A percentile compares a stretch with the other conserved stretches of the same genome.
Evolutionary conservation across 2,797 vertebrate genomes (phyloP).

Genomic region (Antennarius maculatus): DNA sequence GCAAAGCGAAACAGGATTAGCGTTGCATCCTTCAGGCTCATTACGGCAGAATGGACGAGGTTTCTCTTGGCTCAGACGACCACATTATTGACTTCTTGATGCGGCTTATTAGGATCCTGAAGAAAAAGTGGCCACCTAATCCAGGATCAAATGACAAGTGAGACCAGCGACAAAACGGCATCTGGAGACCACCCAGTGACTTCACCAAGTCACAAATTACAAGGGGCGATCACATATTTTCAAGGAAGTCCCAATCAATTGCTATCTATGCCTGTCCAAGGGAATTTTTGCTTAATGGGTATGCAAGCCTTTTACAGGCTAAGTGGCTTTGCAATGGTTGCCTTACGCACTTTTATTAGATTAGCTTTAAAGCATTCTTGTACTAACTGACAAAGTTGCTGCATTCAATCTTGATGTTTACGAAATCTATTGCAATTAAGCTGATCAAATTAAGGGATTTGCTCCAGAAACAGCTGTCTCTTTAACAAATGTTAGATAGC

Average conservation of each 20-base stretch:
- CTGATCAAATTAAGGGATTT: slow-evolving; percentile 84
- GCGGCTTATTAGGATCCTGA: slow-evolving; percentile 71
- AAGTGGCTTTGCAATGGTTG: slow-evolving; percentile 81
- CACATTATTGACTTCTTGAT: slow-evolving; percentile 74
- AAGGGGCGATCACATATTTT: slow-evolving; percentile 80
- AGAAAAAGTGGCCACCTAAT: slow-evolving; percentile 71
- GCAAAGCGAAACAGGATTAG: slow-evolving; percentile 15
- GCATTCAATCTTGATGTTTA: slow-evolving; percentile 87
- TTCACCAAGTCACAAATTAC: slow-evolving; percentile 81
- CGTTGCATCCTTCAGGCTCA: slow-evolving; percentile 34
- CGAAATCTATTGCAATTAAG: slow-evolving; percentile 86
- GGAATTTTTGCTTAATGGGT: slow-evolving; percentile 81
- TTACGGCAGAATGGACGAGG: slow-evolving; percentile 32
- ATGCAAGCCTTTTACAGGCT: slow-evolving; percentile 79
- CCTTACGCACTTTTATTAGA: slow-evolving; percentile 81
- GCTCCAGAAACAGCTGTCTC: slow-evolving; percentile 79
- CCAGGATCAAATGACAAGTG: slow-evolving; percentile 76
- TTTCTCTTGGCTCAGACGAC: slow-evolving; percentile 54
- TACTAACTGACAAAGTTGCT: slow-evolving; percentile 83
- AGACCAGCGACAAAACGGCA: slow-evolving; percentile 74
- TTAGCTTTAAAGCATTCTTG: slow-evolving; percentile 83
- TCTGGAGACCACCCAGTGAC: slow-evolving; percentile 73
- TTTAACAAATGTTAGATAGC: slow-evolving; percentile 81
- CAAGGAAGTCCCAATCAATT: slow-evolving; percentile 85
- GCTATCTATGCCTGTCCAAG: slow-evolving; percentile 80